Evolutionary conservation across 2,888 invertebrate genomes (phyloP).

Genomic region (Mantis religiosa): DNA sequence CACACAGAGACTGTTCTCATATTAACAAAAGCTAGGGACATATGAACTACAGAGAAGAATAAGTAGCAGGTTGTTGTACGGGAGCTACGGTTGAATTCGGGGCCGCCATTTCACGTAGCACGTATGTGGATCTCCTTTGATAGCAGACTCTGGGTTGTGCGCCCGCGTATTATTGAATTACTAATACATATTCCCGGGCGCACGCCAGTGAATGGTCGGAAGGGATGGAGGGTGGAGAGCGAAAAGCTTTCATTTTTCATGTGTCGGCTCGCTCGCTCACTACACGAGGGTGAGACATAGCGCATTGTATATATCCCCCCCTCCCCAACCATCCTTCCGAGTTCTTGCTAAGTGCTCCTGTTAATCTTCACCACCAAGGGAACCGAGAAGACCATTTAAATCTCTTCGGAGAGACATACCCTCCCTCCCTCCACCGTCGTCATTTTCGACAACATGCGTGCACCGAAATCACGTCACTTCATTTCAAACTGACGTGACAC

Average conservation of each 20-base stretch:
- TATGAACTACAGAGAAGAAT: too few relatives aligned
- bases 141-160: neutral
- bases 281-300: neutral
- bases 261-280: slow-evolving; percentile 26
- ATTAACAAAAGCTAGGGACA: too few relatives aligned
- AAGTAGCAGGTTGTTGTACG: too few relatives aligned
- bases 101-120: neutral
- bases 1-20: too few relatives aligned
- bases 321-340: neutral
- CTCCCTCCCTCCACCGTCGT: neutral
- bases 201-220: neutral
- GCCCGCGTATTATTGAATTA: neutral
- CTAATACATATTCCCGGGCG: neutral
- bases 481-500: neutral
- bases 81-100: too few relatives aligned
- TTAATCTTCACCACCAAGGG: slow-evolving; percentile 32
- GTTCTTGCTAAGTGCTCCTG: slow-evolving; percentile 34
- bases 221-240: neutral
- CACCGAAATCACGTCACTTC: neutral
- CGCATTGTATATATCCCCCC: slow-evolving; percentile 6
- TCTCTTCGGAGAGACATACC: slow-evolving; percentile 15
- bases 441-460: neutral
- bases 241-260: slow-evolving; percentile 35
- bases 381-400: slow-evolving; percentile 32
- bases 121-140: neutral